These are phyloP conservation scores for Coracopsis vasa DNA, from an alignment of 2,113 vertebrate genomes.

Conservation along the genomic window DNA sequence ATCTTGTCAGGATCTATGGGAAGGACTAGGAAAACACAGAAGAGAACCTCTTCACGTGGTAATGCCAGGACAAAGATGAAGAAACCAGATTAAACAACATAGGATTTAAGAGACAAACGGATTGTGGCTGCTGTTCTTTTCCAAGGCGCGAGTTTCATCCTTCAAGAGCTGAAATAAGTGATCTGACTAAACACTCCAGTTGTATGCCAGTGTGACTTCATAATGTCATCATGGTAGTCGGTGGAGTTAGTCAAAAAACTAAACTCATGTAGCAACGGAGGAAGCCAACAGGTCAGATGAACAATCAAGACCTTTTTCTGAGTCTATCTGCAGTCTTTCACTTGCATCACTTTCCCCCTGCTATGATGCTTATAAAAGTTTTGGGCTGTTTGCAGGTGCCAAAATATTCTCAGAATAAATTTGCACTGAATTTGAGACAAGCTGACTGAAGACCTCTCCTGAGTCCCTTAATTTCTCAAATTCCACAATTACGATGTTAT, in stretches of 20 bases:
- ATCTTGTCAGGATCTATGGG: neutral
- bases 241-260: neutral
- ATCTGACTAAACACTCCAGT: neutral
- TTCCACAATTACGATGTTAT: conserved; percentile 59
- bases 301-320: conserved; percentile 56
- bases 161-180: neutral
- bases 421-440: conserved; percentile 65
- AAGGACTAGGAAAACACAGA: neutral
- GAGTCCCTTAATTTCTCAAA: conserved; percentile 66
- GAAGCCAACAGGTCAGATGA: conserved; percentile 59
- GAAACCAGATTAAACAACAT: neutral
- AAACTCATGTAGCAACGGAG: neutral
- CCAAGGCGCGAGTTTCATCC: neutral
- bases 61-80: neutral
- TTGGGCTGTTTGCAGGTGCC: conserved; percentile 57
- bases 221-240: neutral
- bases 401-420: conserved; percentile 71
- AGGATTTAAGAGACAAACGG: neutral
- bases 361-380: conserved; percentile 58
- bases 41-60: neutral
- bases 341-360: conserved; percentile 49
- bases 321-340: conserved; percentile 64
- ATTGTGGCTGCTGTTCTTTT: neutral
- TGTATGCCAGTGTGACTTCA: neutral
- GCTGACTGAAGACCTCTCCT: conserved; percentile 67